Evolutionary conservation across 2,888 invertebrate species (phyloP).

Genomic region (Bhutanitis thaidina): DNA sequence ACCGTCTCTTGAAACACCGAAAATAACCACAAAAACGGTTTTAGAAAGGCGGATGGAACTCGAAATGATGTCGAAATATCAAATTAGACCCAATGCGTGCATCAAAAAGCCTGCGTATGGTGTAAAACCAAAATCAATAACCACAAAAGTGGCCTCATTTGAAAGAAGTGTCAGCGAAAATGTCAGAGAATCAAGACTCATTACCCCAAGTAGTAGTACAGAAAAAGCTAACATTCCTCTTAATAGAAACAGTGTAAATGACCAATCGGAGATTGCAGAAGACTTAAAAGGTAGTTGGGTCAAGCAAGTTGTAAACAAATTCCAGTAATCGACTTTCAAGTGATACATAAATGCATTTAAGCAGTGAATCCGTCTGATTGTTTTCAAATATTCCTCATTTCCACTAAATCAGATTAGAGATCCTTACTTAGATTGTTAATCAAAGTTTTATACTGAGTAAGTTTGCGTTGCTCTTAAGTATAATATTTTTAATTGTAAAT

Average conservation of each 20-base stretch:
- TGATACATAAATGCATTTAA: slow-evolving; percentile 58
- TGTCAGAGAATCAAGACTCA: slow-evolving; percentile 32
- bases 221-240: slow-evolving; percentile 41
- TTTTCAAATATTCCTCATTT: slow-evolving; percentile 44
- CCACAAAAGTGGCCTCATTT: slow-evolving; percentile 53
- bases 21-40: slow-evolving; percentile 61
- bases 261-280: slow-evolving; percentile 36
- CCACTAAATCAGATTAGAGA: slow-evolving; percentile 26
- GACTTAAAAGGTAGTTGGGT: slow-evolving; percentile 84
- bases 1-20: slow-evolving; percentile 48
- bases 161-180: slow-evolving; percentile 12
- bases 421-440: slow-evolving; percentile 31
- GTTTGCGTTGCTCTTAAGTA: slow-evolving; percentile 3
- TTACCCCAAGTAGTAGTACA: slow-evolving; percentile 36
- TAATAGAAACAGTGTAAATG: slow-evolving; percentile 39
- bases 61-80: slow-evolving; percentile 58
- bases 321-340: slow-evolving; percentile 74
- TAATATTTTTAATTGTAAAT: slow-evolving; percentile 46
- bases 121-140: slow-evolving; percentile 57
- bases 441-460: slow-evolving; percentile 2
- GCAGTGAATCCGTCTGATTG: slow-evolving; percentile 52
- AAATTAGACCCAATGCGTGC: slow-evolving; percentile 40
- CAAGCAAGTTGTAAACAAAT: slow-evolving; percentile 85
- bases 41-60: slow-evolving; percentile 70
- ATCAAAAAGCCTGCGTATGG: slow-evolving; percentile 49